A percentile compares a stretch with the other conserved stretches of the same genome.
phyloP scores from a whole-genome alignment of 2,797 vertebrate genomes.

The Clarias platycephalus region DNA sequence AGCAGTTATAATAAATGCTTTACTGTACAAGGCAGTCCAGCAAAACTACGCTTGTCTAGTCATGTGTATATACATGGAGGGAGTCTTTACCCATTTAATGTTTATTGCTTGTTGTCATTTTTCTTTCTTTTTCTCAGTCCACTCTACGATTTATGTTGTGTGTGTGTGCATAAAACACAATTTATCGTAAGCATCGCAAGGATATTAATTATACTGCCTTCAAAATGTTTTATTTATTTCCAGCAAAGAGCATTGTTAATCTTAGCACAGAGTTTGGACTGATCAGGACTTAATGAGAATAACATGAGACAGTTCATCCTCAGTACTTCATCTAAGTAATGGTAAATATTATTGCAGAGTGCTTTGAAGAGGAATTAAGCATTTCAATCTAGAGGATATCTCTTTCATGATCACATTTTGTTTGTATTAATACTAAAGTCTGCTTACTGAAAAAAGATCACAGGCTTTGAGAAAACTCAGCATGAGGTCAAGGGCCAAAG shows the following conservation, averaged over 20 bases:
- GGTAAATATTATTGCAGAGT: slow-evolving; percentile 43
- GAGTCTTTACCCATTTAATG: not conserved
- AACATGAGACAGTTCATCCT: not conserved
- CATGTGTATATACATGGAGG: not conserved
- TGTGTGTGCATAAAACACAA: not conserved
- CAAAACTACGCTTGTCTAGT: not conserved
- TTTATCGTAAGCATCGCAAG: slow-evolving; percentile 1
- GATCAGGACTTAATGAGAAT: not conserved
- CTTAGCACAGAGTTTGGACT: not conserved
- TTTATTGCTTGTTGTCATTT: not conserved
- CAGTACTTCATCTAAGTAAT: slow-evolving; percentile 17
- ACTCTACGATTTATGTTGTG: not conserved
- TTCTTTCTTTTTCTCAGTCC: not conserved
- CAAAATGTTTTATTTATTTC: not conserved
- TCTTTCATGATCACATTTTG: slow-evolving; percentile 33
- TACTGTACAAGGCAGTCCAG: not conserved
- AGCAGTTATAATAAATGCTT: not conserved
- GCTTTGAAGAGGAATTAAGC: slow-evolving; percentile 24
- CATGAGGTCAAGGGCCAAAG: slow-evolving; percentile 29
- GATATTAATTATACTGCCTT: not conserved
- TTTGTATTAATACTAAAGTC: slow-evolving; percentile 42
- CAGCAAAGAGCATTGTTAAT: slow-evolving; percentile 8
- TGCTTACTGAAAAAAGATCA: slow-evolving; percentile 24
- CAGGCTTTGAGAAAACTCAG: slow-evolving; percentile 30
- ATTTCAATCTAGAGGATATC: not conserved